These are phyloP conservation scores for Holacanthella duospinosa DNA, from an alignment of 2,888 invertebrate species.

Conservation along the genomic window DNA sequence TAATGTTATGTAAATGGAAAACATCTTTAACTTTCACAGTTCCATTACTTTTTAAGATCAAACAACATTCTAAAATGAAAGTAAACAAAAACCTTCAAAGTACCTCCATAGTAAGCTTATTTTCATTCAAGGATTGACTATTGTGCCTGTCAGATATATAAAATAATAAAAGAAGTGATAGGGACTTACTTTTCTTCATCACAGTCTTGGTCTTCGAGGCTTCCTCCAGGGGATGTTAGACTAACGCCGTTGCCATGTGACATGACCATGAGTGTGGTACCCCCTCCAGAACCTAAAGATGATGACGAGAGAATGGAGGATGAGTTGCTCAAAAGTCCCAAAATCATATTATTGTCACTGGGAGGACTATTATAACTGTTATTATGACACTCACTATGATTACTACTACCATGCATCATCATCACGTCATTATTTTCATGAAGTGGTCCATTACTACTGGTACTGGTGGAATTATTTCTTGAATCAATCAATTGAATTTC, in stretches of 20 bases:
- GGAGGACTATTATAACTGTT: background rate
- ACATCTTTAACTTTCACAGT: no score
- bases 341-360: background rate
- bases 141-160: no score
- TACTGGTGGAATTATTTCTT: no score
- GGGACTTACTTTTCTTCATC: conserved; percentile 30
- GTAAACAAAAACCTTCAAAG: no score
- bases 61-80: no score
- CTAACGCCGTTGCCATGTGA: conserved; percentile 10
- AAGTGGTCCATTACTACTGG: no score
- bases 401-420: background rate
- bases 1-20: no score
- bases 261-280: conserved; percentile 7
- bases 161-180: no score
- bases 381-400: background rate
- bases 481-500: conserved; percentile 9
- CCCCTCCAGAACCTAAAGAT: background rate
- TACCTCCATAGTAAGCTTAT: no score
- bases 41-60: no score
- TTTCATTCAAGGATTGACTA: no score
- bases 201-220: conserved; percentile 38
- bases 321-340: background rate
- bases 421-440: background rate
- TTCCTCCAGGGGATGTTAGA: conserved; percentile 36
- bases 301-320: background rate